Conservation (phyloP, 2,888 invertebrate genomes). For the Platycheirus albimanus region DNA sequence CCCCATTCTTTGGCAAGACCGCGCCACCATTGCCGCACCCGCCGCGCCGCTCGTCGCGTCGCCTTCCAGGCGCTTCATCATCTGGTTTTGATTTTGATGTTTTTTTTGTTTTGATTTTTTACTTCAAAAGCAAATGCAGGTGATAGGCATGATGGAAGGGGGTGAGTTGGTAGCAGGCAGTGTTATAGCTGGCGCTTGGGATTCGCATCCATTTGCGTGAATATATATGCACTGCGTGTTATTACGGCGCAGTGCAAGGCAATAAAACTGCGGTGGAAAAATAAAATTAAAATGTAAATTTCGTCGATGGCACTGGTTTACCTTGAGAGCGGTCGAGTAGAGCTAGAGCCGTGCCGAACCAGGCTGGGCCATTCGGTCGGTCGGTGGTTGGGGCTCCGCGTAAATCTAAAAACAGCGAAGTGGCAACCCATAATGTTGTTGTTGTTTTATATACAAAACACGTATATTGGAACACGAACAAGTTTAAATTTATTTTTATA, state of each 20-base stretch:
- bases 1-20: constrained; percentile 1
- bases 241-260: constrained; percentile 62
- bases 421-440: constrained; percentile 19
- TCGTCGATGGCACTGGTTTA: constrained; percentile 71
- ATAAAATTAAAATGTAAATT: constrained; percentile 65
- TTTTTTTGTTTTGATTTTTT: not conserved
- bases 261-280: constrained; percentile 45
- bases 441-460: constrained; percentile 6
- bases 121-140: no score
- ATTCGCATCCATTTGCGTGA: constrained; percentile 66
- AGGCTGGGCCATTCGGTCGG: not conserved
- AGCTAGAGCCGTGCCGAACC: constrained; percentile 16
- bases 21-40: no score
- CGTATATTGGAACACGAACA: constrained; percentile 51
- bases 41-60: no score
- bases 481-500: constrained; percentile 49
- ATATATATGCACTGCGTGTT: constrained; percentile 67
- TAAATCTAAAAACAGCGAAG: constrained; percentile 1
- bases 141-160: no score
- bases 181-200: constrained; percentile 39
- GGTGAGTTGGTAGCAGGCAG: constrained; percentile 1
- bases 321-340: constrained; percentile 72
- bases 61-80: constrained; percentile 36
- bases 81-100: constrained; percentile 12
- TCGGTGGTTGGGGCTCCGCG: constrained; percentile 15